These are phyloP conservation scores for Meloe dianella DNA, from an alignment of 2,888 invertebrate species.

Conservation along the genomic window DNA sequence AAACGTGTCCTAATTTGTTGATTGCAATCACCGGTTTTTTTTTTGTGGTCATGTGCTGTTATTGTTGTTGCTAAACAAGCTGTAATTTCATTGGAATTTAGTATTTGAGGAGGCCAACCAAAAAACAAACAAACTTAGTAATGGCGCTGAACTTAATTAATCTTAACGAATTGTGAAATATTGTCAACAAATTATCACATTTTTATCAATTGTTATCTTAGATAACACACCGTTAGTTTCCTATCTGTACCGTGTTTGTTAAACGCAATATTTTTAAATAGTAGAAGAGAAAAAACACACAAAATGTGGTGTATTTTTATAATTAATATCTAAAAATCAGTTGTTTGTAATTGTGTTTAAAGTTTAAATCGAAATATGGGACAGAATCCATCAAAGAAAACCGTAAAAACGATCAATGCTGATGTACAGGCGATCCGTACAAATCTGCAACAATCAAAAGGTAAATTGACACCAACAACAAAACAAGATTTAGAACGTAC, in stretches of 20 bases:
- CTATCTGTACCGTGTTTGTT: neutral
- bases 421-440: constrained; percentile 37
- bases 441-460: constrained; percentile 31
- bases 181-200: constrained; percentile 4
- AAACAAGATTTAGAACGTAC: constrained; percentile 31
- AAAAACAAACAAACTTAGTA: neutral
- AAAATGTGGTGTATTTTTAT: neutral
- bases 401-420: constrained; percentile 36
- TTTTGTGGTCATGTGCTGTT: too few species aligned
- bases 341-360: neutral
- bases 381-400: constrained; percentile 24
- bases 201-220: constrained; percentile 2
- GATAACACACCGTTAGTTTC: neutral
- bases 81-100: neutral
- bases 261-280: neutral
- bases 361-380: neutral
- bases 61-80: neutral
- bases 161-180: neutral
- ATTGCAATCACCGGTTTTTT: neutral
- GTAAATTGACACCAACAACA: constrained; percentile 29
- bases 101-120: neutral
- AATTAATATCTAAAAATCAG: neutral
- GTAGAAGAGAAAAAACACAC: neutral
- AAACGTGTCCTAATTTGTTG: neutral
- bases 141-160: constrained; percentile 1